Evolutionary conservation across 2,113 vertebrate species (phyloP), one percentile per base, ranked within the genome.

Genomic region (Tor tambroides): DNA sequence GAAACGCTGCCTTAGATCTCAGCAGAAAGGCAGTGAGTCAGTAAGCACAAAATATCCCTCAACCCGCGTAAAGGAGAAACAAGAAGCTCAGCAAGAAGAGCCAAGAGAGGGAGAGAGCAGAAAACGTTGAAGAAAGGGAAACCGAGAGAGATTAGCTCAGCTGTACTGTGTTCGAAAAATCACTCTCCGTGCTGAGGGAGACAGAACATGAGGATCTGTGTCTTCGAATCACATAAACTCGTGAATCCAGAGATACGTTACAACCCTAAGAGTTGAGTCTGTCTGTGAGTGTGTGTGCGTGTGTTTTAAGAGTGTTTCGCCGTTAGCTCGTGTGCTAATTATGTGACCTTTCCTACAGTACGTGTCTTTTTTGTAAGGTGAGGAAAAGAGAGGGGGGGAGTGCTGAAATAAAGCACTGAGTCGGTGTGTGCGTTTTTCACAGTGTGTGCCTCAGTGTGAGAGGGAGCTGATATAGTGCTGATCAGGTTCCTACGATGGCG

Each of bases 11-110:
- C 72, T 30, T 65, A 72, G 75, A 38, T 71, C 77, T 85, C 43
- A 80, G 80, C 80, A 86, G 23, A 72, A 82, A 79, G 80, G 38
- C 69, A 84, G 67, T 54, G 38, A 84, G 76, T 71, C 81, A 80
- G 46, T 80, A 59, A 75, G 85, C 80, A 86, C 61, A 83, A 89
- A 89, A 87, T 89, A 87, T 85, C 69, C 71, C 67, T 61, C 85
- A 63, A 84, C 84, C 80, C 35, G 28, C 80, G 56, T 49, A 72
- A 88, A 67, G 8, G 21, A 54, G 78, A 74, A 82, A 78, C 75
- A 74, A 69, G 72, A 49, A 54, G 51, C 56, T 78, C 76, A 32
- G 38, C 46, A 72, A 15, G 51, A 79, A 65, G 30, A 75, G 59
- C 59, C 11, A 10, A 51, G 71, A 38, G 32, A 82, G 76, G 35